Evolutionary conservation across 2,113 vertebrate genomes (phyloP).

Genomic region (Papio anubis): DNA sequence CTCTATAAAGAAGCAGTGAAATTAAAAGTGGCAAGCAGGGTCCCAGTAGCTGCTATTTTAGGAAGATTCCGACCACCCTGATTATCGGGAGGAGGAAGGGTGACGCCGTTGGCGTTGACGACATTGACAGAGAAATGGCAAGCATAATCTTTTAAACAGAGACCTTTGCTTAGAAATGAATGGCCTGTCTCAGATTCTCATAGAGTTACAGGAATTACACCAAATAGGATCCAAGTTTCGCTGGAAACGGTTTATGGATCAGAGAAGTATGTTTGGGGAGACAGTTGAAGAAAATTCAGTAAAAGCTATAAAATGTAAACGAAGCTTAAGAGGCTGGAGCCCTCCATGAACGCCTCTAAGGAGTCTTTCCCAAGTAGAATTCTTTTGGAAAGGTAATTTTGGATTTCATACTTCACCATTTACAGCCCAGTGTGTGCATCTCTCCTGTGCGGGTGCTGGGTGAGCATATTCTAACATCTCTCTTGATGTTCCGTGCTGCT

Average conservation of each 20-base stretch:
- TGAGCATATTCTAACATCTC: fast-evolving
- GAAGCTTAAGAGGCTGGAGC: not conserved
- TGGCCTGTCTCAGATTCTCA: not conserved
- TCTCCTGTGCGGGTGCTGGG: not conserved
- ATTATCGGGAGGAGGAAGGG: not conserved
- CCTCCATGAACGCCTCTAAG: not conserved
- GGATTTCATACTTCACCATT: not conserved
- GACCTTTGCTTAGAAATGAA: constrained; percentile 12
- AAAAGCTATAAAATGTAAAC: constrained; percentile 55
- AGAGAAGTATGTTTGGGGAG: constrained; percentile 50
- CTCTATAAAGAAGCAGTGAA: not conserved
- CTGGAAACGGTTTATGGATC: constrained; percentile 29
- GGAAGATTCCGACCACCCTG: not conserved
- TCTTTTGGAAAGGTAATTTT: not conserved
- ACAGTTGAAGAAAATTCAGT: constrained; percentile 58
- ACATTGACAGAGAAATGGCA: not conserved
- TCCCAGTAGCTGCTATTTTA: not conserved
- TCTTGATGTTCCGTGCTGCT: not conserved
- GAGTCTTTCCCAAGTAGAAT: not conserved
- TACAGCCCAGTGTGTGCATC: not conserved
- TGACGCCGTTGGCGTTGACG: too few species aligned
- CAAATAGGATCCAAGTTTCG: constrained; percentile 47
- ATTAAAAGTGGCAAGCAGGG: not conserved
- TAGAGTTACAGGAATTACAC: constrained; percentile 44
- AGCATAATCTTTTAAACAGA: not conserved